Percentiles rank a stretch among this genome's conserved stretches.
Evolutionary conservation across 2,797 vertebrate species (phyloP).

Genomic region (Aphelocoma californica): DNA sequence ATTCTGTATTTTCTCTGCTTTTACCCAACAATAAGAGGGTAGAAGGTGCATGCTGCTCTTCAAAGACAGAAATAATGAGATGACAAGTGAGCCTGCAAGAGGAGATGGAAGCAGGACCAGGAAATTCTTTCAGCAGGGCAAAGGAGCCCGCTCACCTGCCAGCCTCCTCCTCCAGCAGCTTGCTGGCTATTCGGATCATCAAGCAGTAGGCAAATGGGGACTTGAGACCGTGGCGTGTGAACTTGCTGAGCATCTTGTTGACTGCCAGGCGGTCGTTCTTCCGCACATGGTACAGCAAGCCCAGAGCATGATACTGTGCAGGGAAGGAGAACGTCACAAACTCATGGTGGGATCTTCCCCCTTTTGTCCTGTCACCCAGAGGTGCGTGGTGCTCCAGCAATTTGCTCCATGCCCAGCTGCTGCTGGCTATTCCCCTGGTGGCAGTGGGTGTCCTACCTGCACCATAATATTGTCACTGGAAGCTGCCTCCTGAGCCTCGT

Average conservation of each 20-base stretch:
- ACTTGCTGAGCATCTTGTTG: conserved; percentile 84
- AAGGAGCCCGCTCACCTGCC: conserved; percentile 66
- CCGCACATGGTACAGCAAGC: conserved; percentile 80
- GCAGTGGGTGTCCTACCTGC: conserved; percentile 67
- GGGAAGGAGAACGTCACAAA: background rate
- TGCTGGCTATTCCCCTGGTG: background rate
- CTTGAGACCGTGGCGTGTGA: conserved; percentile 80
- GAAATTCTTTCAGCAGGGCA: background rate
- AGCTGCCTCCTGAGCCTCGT: conserved; percentile 82
- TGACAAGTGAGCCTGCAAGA: background rate
- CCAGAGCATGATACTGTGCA: conserved; percentile 79
- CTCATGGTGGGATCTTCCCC: fast-evolving
- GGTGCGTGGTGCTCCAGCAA: background rate
- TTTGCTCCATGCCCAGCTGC: background rate
- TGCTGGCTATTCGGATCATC: conserved; percentile 83
- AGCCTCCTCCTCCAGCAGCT: conserved; percentile 81
- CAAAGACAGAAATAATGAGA: background rate
- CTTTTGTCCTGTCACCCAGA: background rate
- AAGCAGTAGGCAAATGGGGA: conserved; percentile 83
- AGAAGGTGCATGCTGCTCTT: background rate
- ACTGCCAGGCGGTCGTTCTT: conserved; percentile 82
- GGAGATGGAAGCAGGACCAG: background rate
- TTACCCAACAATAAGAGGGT: background rate
- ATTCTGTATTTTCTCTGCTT: background rate
- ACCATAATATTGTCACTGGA: conserved; percentile 85